Conservation (phyloP, 2,888 invertebrate genomes). For the Perithous albicinctus region DNA sequence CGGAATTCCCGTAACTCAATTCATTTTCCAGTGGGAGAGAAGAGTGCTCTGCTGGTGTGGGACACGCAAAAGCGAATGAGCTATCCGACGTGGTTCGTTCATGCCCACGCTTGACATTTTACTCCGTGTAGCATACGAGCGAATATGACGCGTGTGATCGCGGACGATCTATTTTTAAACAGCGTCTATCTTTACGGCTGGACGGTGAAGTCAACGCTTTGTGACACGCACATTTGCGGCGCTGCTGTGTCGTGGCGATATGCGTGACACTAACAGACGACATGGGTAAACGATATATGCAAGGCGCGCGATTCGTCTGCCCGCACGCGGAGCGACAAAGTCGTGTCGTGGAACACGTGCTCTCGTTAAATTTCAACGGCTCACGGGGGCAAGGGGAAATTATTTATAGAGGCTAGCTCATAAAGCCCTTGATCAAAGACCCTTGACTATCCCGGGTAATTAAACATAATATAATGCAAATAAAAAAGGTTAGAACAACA, state of each 20-base stretch:
- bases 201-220: slow-evolving; percentile 24
- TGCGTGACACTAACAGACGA: neutral
- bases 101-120: slow-evolving; percentile 47
- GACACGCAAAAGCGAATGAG: slow-evolving; percentile 28
- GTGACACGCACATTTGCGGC: slow-evolving; percentile 23
- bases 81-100: slow-evolving; percentile 40
- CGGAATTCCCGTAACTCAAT: slow-evolving; percentile 70
- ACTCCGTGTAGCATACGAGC: slow-evolving; percentile 43
- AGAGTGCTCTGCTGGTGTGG: slow-evolving; percentile 16
- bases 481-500: neutral
- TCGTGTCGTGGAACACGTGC: slow-evolving; percentile 55
- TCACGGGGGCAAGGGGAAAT: neutral
- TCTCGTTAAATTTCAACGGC: slow-evolving; percentile 44
- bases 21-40: slow-evolving; percentile 65
- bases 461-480: neutral
- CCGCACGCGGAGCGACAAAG: slow-evolving; percentile 24
- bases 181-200: slow-evolving; percentile 47
- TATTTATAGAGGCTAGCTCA: slow-evolving; percentile 55
- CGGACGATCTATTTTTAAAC: slow-evolving; percentile 57
- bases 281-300: slow-evolving; percentile 19
- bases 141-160: slow-evolving; percentile 64
- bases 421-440: slow-evolving; percentile 43
- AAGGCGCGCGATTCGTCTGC: slow-evolving; percentile 52
- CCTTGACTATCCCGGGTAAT: slow-evolving; percentile 11
- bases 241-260: slow-evolving; percentile 16